These are phyloP conservation scores for Cabera pusaria DNA, from an alignment of 2,888 invertebrate species.

Conservation along the genomic window DNA sequence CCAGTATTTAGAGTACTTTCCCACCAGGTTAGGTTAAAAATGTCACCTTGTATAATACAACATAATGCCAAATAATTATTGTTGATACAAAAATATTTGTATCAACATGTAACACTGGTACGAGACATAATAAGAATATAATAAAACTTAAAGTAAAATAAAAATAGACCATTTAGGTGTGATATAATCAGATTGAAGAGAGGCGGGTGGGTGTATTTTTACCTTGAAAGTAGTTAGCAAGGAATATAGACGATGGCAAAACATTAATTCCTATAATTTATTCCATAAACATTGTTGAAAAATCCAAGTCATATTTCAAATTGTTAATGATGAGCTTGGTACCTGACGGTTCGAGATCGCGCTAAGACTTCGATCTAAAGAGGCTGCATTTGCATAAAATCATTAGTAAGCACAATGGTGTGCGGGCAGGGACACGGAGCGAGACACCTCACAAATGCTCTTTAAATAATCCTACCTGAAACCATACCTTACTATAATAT, in stretches of 20 bases:
- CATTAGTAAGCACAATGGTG: conserved; percentile 83
- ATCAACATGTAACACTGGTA: too few relatives aligned
- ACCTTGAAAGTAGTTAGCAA: too few relatives aligned
- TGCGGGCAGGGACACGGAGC: conserved; percentile 77
- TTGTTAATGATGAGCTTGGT: conserved; percentile 81
- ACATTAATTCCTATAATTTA: conserved; percentile 21
- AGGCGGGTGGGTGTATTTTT: too few relatives aligned
- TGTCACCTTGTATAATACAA: too few relatives aligned
- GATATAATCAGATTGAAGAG: too few relatives aligned
- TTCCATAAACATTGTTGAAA: conserved; percentile 56
- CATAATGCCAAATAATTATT: too few relatives aligned
- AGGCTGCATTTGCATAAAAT: conserved; percentile 83
- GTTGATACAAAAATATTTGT: too few relatives aligned
- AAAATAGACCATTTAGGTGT: too few relatives aligned
- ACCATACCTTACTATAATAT: conserved; percentile 18
- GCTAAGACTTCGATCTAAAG: conserved; percentile 83
- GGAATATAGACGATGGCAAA: conserved; percentile 8
- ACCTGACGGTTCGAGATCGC: conserved; percentile 82
- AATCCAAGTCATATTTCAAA: conserved; percentile 79
- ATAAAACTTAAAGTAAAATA: too few relatives aligned
- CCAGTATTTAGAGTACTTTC: too few relatives aligned
- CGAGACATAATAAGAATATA: too few relatives aligned
- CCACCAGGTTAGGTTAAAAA: too few relatives aligned
- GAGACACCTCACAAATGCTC: conserved; percentile 73
- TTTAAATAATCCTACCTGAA: conserved; percentile 52